These are phyloP conservation scores for Agonum fuliginosum DNA, from an alignment of 2,888 invertebrate genomes.

Conservation along the genomic window DNA sequence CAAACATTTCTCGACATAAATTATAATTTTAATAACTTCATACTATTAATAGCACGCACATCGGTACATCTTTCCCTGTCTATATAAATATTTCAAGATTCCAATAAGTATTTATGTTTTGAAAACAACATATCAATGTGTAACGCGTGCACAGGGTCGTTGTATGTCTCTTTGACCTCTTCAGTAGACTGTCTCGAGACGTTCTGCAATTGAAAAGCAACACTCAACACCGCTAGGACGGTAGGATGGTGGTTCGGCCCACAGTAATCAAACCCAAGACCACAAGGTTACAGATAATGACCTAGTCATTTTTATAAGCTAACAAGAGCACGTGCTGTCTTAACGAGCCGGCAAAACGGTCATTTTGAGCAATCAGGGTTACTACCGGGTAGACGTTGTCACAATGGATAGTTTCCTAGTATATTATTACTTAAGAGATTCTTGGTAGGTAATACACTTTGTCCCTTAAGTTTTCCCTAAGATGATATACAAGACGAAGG, in stretches of 20 bases:
- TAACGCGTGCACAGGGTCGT: slow-evolving; percentile 50
- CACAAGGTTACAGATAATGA: slow-evolving; percentile 2
- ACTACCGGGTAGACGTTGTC: background rate
- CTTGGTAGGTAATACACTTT: too few relatives aligned
- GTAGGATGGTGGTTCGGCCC: too few relatives aligned
- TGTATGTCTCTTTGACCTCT: slow-evolving; percentile 43
- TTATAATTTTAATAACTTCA: too few relatives aligned
- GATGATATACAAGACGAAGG: too few relatives aligned
- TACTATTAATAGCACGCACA: background rate
- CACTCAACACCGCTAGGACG: too few relatives aligned
- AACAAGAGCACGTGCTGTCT: background rate
- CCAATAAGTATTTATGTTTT: slow-evolving; percentile 10
- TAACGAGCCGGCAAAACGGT: background rate
- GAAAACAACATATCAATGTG: slow-evolving; percentile 3
- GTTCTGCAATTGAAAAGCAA: background rate
- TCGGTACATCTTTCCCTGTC: background rate
- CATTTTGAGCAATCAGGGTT: background rate
- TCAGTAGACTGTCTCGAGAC: background rate
- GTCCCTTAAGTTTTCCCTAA: too few relatives aligned
- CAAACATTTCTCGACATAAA: too few relatives aligned
- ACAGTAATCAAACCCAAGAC: background rate
- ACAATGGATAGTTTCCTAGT: too few relatives aligned
- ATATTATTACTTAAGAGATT: too few relatives aligned
- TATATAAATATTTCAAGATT: background rate
- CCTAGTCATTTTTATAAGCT: background rate